These are phyloP conservation scores for Phrynosoma platyrhinos DNA, from an alignment of 2,113 vertebrate genomes.

Conservation along the genomic window DNA sequence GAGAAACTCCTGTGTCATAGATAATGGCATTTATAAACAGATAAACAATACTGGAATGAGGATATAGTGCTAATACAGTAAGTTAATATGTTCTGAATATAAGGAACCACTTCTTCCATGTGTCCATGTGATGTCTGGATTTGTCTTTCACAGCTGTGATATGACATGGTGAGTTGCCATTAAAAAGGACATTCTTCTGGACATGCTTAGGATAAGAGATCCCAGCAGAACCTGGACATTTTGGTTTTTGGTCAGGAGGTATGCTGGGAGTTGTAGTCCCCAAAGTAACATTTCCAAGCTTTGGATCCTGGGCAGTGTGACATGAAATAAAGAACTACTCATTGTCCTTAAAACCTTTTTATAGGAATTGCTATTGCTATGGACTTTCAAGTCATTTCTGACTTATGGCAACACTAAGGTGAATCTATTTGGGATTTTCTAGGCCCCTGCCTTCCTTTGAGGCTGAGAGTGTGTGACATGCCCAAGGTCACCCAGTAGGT, in stretches of 20 bases:
- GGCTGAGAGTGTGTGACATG: too few species aligned
- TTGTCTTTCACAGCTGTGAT: neutral
- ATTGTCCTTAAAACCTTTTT: conserved; percentile 29
- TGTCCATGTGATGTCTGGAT: neutral
- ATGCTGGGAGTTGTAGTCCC: too few species aligned
- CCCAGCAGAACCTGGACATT: too few species aligned
- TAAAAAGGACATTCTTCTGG: neutral
- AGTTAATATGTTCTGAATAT: neutral
- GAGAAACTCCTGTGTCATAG: neutral
- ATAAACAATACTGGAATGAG: neutral
- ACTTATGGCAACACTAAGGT: too few species aligned
- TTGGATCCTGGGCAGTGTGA: conserved; percentile 6
- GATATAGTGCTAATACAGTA: neutral
- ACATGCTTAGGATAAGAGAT: conserved; percentile 14
- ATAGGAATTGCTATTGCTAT: neutral
- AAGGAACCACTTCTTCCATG: neutral
- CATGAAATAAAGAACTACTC: conserved; percentile 33
- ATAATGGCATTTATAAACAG: neutral
- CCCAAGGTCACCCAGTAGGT: too few species aligned
- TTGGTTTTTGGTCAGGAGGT: too few species aligned
- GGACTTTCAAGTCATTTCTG: too few species aligned
- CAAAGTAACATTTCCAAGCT: neutral
- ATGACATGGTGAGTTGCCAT: neutral
- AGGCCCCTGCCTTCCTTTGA: too few species aligned
- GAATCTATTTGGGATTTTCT: too few species aligned